These are phyloP conservation scores for Prinia subflava DNA, from an alignment of 2,113 vertebrate species.

Conservation along the genomic window DNA sequence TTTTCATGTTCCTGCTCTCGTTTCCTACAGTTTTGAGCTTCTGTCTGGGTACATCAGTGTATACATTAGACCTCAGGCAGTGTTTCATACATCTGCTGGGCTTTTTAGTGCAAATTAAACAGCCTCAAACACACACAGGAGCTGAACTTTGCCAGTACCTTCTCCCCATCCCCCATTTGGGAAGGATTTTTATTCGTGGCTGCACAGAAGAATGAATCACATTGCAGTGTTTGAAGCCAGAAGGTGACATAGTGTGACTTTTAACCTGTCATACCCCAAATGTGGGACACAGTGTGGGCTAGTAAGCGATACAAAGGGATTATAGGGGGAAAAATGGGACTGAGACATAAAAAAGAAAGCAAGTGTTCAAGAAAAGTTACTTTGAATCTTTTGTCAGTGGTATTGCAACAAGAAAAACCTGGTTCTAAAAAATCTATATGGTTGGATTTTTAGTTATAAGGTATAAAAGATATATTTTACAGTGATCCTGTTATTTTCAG, in stretches of 20 bases:
- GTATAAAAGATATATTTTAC: conserved; percentile 13
- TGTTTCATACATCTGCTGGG: neutral
- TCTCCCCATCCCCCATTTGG: neutral
- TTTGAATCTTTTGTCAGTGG: conserved; percentile 50
- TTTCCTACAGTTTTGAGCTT: neutral
- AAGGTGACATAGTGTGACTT: neutral
- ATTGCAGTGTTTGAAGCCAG: neutral
- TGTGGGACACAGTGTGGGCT: conserved; percentile 44
- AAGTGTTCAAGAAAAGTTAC: conserved; percentile 44
- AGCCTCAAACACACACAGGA: neutral
- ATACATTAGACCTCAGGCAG: neutral
- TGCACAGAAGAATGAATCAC: conserved; percentile 7
- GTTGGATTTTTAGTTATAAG: conserved; percentile 31
- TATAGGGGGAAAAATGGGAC: neutral
- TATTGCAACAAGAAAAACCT: neutral
- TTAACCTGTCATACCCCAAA: conserved; percentile 28
- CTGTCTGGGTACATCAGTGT: neutral
- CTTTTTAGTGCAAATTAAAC: conserved; percentile 11
- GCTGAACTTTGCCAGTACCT: neutral
- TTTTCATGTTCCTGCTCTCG: neutral
- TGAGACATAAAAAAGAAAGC: conserved; percentile 13
- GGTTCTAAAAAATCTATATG: conserved; percentile 8
- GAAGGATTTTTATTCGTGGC: neutral
- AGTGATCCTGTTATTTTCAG: conserved; percentile 23
- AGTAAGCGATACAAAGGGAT: conserved; percentile 19